Evolutionary conservation across 2,113 vertebrate genomes (phyloP).

Genomic region (Nycticorax nycticorax): DNA sequence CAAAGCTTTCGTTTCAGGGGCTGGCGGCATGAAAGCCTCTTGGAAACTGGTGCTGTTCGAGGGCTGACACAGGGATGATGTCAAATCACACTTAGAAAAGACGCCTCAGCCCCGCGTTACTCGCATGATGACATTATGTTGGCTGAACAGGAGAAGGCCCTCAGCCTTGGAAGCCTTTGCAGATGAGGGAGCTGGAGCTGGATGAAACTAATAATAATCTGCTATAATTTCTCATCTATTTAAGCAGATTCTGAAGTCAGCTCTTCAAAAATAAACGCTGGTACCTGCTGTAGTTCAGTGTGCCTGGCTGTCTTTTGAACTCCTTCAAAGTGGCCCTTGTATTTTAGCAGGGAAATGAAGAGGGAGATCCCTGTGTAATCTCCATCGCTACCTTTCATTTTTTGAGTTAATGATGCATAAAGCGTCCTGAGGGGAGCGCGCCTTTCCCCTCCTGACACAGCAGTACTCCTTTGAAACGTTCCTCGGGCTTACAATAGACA

Average conservation of each 20-base stretch:
- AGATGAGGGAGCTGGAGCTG: neutral
- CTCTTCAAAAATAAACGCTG: neutral
- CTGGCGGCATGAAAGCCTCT: neutral
- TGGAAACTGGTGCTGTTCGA: neutral
- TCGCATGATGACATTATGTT: neutral
- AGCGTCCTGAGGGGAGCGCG: neutral
- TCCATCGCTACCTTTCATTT: neutral
- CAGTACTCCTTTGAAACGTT: neutral
- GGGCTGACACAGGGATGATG: neutral
- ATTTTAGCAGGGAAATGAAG: neutral
- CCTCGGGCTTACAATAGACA: neutral
- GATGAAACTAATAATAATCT: neutral
- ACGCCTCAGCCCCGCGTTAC: neutral
- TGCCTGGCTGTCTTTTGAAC: neutral
- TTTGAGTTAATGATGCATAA: neutral
- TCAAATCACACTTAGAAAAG: neutral
- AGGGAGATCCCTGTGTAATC: slow-evolving; percentile 13
- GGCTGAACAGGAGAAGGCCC: neutral
- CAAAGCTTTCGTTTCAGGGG: neutral
- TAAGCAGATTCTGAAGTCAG: neutral
- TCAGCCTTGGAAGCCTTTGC: neutral
- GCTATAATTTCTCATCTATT: neutral
- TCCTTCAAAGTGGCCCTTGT: neutral
- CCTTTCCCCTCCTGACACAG: neutral
- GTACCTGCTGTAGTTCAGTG: neutral